A percentile compares a stretch with the other conserved stretches of the same genome.
phyloP scores from a whole-genome alignment of 2,888 invertebrate genomes.

The Apeira syringaria region DNA sequence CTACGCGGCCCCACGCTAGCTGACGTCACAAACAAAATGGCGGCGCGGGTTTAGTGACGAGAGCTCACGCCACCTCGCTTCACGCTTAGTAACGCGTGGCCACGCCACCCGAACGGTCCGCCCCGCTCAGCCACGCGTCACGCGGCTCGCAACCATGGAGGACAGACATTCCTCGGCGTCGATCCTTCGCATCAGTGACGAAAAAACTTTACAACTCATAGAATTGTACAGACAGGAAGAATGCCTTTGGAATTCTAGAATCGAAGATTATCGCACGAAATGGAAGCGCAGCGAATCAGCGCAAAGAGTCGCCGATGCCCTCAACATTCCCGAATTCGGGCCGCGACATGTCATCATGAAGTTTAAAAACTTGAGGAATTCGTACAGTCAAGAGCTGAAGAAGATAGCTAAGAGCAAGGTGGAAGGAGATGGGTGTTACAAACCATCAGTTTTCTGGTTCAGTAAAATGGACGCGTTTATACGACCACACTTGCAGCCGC shows the following conservation, averaged over 20 bases:
- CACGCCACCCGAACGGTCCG: conserved; percentile 7
- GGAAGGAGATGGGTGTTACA: conserved; percentile 32
- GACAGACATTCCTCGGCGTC: conserved; percentile 9
- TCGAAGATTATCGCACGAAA: conserved; percentile 43
- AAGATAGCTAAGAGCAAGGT: conserved; percentile 40
- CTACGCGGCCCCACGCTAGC: neutral
- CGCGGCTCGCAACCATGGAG: neutral
- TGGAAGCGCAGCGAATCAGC: conserved; percentile 36
- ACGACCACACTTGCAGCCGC: conserved; percentile 42
- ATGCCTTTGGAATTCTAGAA: conserved; percentile 50
- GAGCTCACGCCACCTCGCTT: neutral
- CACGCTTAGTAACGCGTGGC: conserved; percentile 5
- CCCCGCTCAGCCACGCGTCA: neutral
- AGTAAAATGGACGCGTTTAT: conserved; percentile 53
- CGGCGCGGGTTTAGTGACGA: neutral
- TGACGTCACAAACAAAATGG: conserved; percentile 7
- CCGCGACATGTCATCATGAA: conserved; percentile 53
- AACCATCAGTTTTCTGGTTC: conserved; percentile 52
- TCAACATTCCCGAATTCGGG: conserved; percentile 50
- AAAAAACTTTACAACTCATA: conserved; percentile 46
- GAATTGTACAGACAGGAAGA: conserved; percentile 47
- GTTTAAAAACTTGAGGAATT: conserved; percentile 60
- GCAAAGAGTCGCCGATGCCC: conserved; percentile 43
- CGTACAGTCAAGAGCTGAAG: conserved; percentile 59
- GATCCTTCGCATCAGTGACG: conserved; percentile 43